Evolutionary conservation across 2,888 invertebrate genomes (phyloP), one percentile per base, ranked within the genome.

Genomic region (Harpalus rufipes): DNA sequence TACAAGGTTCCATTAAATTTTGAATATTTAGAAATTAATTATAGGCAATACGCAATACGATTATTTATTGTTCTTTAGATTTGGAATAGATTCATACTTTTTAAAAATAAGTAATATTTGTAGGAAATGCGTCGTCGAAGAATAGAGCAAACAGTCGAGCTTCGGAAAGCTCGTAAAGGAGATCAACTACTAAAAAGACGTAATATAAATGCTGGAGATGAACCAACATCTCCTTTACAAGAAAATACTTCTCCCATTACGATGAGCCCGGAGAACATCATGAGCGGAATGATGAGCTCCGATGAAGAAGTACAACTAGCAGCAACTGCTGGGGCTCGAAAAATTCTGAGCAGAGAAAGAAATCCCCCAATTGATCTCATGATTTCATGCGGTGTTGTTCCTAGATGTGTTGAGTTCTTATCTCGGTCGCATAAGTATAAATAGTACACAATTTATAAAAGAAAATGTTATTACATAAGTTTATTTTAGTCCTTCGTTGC

Each of bases 101-200:
- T 32, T 32, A 6, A 32, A 32, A 32, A 32, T 32, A 32, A 5
- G 32, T 32, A 51, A 51, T 51, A 86, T 51, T 87, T 86, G 65
- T 86, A 97, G 97, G 97, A 97, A 88, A 95, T 98, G 90, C 95
- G 99, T 76, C 94, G 97, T 86, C 95, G 98, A 87, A 94, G 99
- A 84, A 96, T 94, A 85, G 98, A 98, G 90, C 95, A 96, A 72
- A 96, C 96, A 1, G 95, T 99, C 1, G 97, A 98, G 87, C 92
- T 99, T 44, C 94, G 99, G 14, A 99, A 99, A 92, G 96, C 97
- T 16, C 96, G 96, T 84, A 96, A 98, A 87, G 98, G 99, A 90
- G 98, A 99, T 88, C 98, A 98, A 89, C 92, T 99, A 58, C 94
- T 96, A 82, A 99, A 99, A 91, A 93, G 97, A 18, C 93, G 99